Conservation (phyloP, 2,797 vertebrate species). For the Pipistrellus kuhlii region DNA sequence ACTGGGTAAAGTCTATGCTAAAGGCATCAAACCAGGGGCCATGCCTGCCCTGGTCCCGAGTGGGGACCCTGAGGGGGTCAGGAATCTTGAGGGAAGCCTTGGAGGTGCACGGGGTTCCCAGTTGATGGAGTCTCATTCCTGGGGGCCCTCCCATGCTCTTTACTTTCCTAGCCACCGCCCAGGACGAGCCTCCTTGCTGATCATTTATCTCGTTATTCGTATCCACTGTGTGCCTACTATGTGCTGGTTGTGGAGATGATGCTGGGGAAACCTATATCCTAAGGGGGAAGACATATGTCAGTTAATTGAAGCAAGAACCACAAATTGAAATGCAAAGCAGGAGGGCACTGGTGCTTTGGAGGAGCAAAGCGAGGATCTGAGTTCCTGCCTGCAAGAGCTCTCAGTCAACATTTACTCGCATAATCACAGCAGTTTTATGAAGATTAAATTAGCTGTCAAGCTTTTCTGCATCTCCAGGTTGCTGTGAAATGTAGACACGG, state of each 20-base stretch:
- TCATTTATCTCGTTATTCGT: not conserved
- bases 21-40: slow-evolving; percentile 81
- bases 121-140: not conserved
- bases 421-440: not conserved
- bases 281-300: not conserved
- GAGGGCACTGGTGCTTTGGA: not conserved
- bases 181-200: not conserved
- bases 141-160: not conserved
- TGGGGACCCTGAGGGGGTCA: not conserved
- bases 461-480: not conserved
- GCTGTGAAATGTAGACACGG: not conserved
- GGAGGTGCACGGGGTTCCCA: accelerated
- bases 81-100: not conserved
- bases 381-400: not conserved
- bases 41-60: accelerated
- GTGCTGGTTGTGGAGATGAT: not conserved
- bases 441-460: not conserved
- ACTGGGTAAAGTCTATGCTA: slow-evolving; percentile 68
- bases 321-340: not conserved
- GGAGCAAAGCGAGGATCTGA: not conserved
- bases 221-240: not conserved
- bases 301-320: not conserved
- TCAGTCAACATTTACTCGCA: not conserved
- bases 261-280: not conserved
- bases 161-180: not conserved